Evolutionary conservation across 2,113 vertebrate species (phyloP).

Genomic region (Cardinalis cardinalis): DNA sequence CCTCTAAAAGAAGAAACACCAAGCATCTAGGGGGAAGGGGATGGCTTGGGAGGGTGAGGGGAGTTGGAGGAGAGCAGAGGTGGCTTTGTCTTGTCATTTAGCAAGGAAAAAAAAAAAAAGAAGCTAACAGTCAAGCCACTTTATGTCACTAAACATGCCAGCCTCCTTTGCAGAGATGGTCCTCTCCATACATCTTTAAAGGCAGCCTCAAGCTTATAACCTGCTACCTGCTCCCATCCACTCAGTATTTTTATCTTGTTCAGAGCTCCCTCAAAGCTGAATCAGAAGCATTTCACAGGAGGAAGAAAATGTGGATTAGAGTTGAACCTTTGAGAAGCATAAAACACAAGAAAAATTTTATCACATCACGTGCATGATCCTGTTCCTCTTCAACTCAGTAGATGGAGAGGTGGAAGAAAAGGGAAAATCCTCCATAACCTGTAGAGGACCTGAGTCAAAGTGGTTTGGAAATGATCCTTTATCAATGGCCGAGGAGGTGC

Average conservation of each 20-base stretch:
- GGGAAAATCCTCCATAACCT: neutral
- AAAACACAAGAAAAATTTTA: neutral
- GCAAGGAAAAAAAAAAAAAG: neutral
- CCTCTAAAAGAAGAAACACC: conserved; percentile 62
- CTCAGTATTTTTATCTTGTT: neutral
- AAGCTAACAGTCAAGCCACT: conserved; percentile 58
- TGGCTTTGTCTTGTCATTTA: conserved; percentile 63
- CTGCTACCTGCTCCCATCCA: neutral
- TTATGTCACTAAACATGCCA: conserved; percentile 57
- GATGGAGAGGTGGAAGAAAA: fast-evolving
- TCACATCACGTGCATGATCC: neutral
- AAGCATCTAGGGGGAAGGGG: conserved; percentile 56
- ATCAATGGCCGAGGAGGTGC: neutral
- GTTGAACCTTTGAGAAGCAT: neutral
- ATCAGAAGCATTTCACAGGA: neutral
- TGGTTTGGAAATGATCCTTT: neutral
- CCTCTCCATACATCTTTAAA: neutral
- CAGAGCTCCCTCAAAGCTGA: neutral
- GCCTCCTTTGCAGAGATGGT: neutral
- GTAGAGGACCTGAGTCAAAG: neutral
- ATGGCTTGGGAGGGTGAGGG: conserved; percentile 11
- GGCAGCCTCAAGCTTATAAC: neutral
- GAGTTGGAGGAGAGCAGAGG: neutral
- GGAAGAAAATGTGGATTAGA: neutral
- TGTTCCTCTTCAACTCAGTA: neutral